phyloP scores from a whole-genome alignment of 2,113 vertebrate species.

The Columbina picui region DNA sequence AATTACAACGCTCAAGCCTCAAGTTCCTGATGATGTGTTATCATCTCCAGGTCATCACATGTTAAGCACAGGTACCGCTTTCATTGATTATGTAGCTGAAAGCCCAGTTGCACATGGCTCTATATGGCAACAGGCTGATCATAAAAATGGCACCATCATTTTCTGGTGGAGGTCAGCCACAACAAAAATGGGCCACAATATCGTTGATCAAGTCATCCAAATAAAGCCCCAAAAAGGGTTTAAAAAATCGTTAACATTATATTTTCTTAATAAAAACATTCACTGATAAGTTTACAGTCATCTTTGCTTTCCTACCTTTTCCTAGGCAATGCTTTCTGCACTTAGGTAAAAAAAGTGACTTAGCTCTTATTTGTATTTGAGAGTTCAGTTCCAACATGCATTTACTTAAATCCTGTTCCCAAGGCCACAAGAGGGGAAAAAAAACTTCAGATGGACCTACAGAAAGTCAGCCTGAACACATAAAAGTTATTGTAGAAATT shows the following conservation, averaged over 20 bases:
- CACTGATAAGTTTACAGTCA: not conserved
- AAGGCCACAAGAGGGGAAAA: not conserved
- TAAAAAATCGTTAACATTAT: not conserved
- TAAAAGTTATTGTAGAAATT: not conserved
- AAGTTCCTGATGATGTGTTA: not conserved
- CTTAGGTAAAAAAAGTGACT: not conserved
- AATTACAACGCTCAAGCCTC: not conserved
- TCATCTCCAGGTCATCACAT: not conserved
- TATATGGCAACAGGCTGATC: not conserved
- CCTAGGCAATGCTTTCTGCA: not conserved
- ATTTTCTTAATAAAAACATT: not conserved
- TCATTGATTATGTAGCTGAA: not conserved
- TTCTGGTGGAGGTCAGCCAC: not conserved
- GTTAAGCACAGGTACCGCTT: not conserved
- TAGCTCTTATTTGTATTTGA: not conserved
- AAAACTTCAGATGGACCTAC: not conserved
- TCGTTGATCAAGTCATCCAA: not conserved
- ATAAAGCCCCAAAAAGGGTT: not conserved
- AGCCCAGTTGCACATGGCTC: accelerated
- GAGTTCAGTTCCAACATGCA: not conserved
- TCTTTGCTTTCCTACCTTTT: not conserved
- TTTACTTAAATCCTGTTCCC: not conserved
- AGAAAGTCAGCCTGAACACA: not conserved
- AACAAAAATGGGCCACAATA: accelerated
- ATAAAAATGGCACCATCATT: not conserved